phyloP scores from a whole-genome alignment of 2,888 invertebrate species.

The Trissoscelio sp. region DNA sequence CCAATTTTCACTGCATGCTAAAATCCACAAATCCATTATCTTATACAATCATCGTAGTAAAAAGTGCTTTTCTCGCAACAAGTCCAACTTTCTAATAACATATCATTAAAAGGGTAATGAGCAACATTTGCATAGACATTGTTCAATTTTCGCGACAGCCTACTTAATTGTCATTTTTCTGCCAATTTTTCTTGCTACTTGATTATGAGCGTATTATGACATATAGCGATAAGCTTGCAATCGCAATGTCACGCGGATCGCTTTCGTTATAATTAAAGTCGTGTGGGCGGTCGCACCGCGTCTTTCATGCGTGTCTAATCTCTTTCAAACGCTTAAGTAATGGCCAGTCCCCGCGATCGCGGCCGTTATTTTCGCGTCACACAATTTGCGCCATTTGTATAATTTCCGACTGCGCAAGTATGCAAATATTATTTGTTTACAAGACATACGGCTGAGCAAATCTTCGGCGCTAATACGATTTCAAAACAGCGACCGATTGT shows the following conservation, averaged over 20 bases:
- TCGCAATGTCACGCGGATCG: constrained; percentile 57
- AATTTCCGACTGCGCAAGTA: constrained; percentile 45
- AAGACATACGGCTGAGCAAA: constrained; percentile 34
- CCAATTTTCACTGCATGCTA: neutral
- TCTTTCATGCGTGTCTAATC: constrained; percentile 69
- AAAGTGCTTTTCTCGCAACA: constrained; percentile 3
- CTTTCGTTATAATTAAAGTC: constrained; percentile 68
- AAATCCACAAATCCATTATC: constrained; percentile 14
- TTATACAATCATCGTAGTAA: neutral
- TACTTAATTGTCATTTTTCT: constrained; percentile 41
- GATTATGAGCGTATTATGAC: constrained; percentile 64
- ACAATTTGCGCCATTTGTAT: constrained; percentile 61
- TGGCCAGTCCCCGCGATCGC: constrained; percentile 36
- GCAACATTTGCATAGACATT: constrained; percentile 37
- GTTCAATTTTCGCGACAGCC: constrained; percentile 43
- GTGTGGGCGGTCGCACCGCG: constrained; percentile 59
- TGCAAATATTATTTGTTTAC: constrained; percentile 54
- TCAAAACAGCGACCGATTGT: constrained; percentile 29
- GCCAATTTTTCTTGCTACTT: constrained; percentile 42
- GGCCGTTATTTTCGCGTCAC: constrained; percentile 56
- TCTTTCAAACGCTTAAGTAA: constrained; percentile 67
- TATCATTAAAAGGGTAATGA: constrained; percentile 42
- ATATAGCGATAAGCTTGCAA: constrained; percentile 52
- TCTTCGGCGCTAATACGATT: constrained; percentile 35
- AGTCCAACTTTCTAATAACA: constrained; percentile 34